Evolutionary conservation across 2,113 vertebrate genomes (phyloP).

Genomic region (Catharus fuscescens): DNA sequence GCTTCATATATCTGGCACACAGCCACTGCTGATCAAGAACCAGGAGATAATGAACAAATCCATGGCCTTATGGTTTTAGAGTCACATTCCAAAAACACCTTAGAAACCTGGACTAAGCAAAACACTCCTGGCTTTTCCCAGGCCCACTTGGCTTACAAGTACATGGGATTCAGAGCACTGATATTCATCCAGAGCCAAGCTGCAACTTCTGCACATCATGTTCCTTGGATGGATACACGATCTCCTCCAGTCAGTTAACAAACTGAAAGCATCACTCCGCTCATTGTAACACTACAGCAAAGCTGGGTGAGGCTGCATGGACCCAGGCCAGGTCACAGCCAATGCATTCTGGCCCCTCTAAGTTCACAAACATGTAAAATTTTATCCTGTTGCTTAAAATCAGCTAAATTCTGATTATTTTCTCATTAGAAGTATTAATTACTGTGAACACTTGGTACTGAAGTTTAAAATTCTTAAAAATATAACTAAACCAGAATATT

Average conservation of each 20-base stretch:
- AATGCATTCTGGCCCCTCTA: background rate
- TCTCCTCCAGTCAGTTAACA: slow-evolving; percentile 23
- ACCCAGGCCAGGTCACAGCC: background rate
- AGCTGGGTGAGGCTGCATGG: slow-evolving; percentile 5
- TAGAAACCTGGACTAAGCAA: slow-evolving; percentile 19
- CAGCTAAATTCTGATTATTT: background rate
- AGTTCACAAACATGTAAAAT: background rate
- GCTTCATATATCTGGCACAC: background rate
- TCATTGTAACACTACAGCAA: background rate
- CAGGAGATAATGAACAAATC: background rate
- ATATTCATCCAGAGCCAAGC: slow-evolving; percentile 46
- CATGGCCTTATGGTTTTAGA: background rate
- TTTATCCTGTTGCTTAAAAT: background rate
- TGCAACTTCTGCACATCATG: slow-evolving; percentile 49
- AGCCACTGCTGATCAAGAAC: background rate
- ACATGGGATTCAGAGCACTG: background rate
- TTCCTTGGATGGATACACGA: slow-evolving; percentile 28
- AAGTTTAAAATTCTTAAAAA: background rate
- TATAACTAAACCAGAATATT: background rate
- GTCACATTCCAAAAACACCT: slow-evolving; percentile 14
- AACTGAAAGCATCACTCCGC: slow-evolving; percentile 48
- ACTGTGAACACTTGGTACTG: background rate
- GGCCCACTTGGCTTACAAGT: background rate
- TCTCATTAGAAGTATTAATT: background rate
- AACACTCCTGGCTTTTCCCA: slow-evolving; percentile 42